Conservation (phyloP, 2,888 invertebrate genomes). For the Leptopterna dolabrata region DNA sequence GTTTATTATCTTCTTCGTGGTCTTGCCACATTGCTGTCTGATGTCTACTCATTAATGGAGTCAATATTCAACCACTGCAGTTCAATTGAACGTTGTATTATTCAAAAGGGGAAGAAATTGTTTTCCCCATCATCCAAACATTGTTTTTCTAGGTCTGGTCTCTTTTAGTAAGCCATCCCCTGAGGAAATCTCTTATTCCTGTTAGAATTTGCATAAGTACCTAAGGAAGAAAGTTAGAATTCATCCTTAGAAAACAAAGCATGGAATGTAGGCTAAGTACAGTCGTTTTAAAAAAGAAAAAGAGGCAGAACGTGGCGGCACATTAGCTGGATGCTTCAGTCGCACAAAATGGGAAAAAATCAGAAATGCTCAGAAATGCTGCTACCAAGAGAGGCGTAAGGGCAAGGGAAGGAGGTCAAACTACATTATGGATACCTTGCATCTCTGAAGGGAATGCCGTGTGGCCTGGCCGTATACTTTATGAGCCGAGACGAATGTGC, state of each 20-base stretch:
- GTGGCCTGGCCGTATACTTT: not conserved
- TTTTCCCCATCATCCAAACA: not conserved
- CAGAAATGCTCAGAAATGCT: slow-evolving; percentile 17
- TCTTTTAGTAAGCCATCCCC: not conserved
- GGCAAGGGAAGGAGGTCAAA: slow-evolving; percentile 27
- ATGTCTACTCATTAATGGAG: no score
- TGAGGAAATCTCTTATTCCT: not conserved
- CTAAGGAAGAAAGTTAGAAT: no score
- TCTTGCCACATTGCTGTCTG: no score
- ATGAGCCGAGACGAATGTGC: not conserved
- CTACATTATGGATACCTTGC: slow-evolving; percentile 46
- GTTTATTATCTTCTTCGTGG: no score
- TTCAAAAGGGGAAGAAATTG: not conserved
- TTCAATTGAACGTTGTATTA: not conserved
- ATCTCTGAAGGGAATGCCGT: not conserved
- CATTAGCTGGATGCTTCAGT: slow-evolving; percentile 6
- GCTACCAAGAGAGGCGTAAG: not conserved
- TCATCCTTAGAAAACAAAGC: not conserved
- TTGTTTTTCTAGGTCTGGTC: not conserved
- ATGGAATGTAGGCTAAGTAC: slow-evolving; percentile 1
- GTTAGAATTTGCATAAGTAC: not conserved
- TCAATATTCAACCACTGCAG: no score
- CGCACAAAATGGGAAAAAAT: slow-evolving; percentile 22
- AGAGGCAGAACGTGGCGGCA: not conserved
- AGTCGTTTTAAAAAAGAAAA: not conserved